These are phyloP conservation scores for Protobothrops mucrosquamatus DNA, from an alignment of 2,113 vertebrate genomes.

Conservation along the genomic window DNA sequence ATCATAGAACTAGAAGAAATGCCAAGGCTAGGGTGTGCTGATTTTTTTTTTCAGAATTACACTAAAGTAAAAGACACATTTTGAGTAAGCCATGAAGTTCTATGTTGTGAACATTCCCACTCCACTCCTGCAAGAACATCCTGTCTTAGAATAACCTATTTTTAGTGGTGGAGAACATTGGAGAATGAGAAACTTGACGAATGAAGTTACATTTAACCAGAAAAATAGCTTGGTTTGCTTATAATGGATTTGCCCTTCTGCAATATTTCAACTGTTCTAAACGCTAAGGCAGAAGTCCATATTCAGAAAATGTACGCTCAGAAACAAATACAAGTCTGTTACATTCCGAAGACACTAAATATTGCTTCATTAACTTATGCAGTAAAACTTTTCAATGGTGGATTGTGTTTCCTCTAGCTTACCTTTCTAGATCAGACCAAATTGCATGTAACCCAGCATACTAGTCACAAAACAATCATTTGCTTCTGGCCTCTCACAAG, in stretches of 20 bases:
- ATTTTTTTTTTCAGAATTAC: neutral
- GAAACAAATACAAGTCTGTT: no score
- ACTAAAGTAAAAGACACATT: neutral
- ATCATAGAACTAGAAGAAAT: neutral
- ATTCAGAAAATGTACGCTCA: no score
- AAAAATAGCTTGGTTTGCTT: no score
- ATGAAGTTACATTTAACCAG: no score
- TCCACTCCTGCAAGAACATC: neutral
- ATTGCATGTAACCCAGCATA: neutral
- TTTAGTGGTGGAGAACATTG: no score
- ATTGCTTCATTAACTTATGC: neutral
- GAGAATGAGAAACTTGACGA: no score
- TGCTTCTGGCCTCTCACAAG: no score
- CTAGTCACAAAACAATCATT: neutral
- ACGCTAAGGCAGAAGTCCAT: no score
- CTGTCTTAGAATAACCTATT: neutral
- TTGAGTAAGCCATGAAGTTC: neutral
- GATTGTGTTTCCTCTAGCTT: neutral
- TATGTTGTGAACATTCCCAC: neutral
- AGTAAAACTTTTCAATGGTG: neutral
- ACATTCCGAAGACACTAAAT: neutral
- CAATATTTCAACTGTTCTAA: no score
- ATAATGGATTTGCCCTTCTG: no score
- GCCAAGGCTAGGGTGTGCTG: neutral
- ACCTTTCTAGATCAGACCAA: neutral